Percentiles rank a stretch among this genome's conserved stretches.
Conservation (phyloP, 2,113 vertebrate species). For the Carassius carassius region DNA sequence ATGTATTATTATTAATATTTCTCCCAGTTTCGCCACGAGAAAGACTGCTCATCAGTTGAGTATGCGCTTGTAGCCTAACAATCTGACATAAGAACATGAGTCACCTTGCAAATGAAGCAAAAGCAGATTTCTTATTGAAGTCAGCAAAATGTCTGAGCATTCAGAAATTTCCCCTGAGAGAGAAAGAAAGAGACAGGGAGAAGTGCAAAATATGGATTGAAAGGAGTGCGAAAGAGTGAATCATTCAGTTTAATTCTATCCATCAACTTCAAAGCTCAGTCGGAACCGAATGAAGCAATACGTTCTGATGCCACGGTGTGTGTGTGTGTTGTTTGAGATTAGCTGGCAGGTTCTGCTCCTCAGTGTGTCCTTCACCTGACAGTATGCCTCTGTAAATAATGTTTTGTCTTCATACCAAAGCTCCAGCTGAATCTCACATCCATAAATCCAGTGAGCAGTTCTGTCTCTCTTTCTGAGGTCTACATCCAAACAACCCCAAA, state of each 20-base stretch:
- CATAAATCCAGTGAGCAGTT: slow-evolving; percentile 7
- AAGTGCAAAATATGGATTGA: slow-evolving; percentile 20
- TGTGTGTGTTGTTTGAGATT: not conserved
- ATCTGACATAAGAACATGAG: slow-evolving; percentile 37
- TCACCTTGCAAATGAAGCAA: slow-evolving; percentile 37
- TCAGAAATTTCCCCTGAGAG: not conserved
- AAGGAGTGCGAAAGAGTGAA: slow-evolving; percentile 22
- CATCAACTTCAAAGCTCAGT: slow-evolving; percentile 50
- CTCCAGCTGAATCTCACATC: not conserved
- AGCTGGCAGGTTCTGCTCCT: slow-evolving; percentile 14
- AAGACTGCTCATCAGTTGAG: slow-evolving; percentile 5
- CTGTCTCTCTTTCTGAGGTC: slow-evolving; percentile 1
- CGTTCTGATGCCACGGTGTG: slow-evolving; percentile 29
- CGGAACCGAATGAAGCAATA: slow-evolving; percentile 34
- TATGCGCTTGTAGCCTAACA: not conserved
- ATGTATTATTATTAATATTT: not conserved
- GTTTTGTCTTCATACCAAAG: slow-evolving; percentile 33
- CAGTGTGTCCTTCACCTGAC: slow-evolving; percentile 39
- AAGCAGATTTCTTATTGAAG: slow-evolving; percentile 28
- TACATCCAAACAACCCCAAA: slow-evolving; percentile 20
- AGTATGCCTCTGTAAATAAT: slow-evolving; percentile 30
- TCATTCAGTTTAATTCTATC: slow-evolving; percentile 45
- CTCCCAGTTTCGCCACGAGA: not conserved
- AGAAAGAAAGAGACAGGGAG: not conserved
- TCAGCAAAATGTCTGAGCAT: slow-evolving; percentile 28